phyloP scores from a whole-genome alignment of 2,888 invertebrate species.

The Stegana nigrithorax region DNA sequence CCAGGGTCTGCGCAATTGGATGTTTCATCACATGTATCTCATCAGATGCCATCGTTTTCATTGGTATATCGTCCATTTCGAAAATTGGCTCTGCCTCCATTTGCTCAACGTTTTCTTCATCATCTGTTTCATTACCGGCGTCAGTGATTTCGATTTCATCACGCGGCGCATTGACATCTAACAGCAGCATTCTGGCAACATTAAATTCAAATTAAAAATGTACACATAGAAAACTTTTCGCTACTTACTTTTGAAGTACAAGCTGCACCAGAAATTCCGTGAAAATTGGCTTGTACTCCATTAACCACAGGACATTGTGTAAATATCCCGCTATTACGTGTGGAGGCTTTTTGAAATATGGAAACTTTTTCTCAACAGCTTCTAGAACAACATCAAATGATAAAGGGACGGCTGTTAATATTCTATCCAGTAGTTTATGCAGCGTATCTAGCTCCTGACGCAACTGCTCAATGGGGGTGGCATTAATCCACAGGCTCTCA shows the following conservation, averaged over 20 bases:
- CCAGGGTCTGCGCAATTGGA: constrained; percentile 76
- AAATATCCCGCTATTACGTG: constrained; percentile 81
- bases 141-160: constrained; percentile 73
- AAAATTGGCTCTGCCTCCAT: constrained; percentile 57
- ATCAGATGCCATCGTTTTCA: constrained; percentile 12
- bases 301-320: constrained; percentile 81
- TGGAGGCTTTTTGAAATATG: constrained; percentile 79
- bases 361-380: constrained; percentile 76
- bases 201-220: not conserved
- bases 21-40: constrained; percentile 67
- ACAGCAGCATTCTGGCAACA: constrained; percentile 73
- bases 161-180: constrained; percentile 78
- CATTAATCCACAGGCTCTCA: constrained; percentile 73
- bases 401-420: constrained; percentile 71
- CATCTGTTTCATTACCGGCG: constrained; percentile 69
- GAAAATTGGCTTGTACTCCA: constrained; percentile 80
- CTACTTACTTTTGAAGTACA: constrained; percentile 80
- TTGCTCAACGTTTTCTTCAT: constrained; percentile 62
- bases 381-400: constrained; percentile 78
- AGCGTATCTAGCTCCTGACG: constrained; percentile 73
- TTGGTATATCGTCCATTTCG: constrained; percentile 53
- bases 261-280: constrained; percentile 78
- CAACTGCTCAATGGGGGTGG: constrained; percentile 72
- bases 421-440: constrained; percentile 71
- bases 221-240: not conserved